phyloP scores from a whole-genome alignment of 2,797 vertebrate genomes.

The Synanceia verrucosa region DNA sequence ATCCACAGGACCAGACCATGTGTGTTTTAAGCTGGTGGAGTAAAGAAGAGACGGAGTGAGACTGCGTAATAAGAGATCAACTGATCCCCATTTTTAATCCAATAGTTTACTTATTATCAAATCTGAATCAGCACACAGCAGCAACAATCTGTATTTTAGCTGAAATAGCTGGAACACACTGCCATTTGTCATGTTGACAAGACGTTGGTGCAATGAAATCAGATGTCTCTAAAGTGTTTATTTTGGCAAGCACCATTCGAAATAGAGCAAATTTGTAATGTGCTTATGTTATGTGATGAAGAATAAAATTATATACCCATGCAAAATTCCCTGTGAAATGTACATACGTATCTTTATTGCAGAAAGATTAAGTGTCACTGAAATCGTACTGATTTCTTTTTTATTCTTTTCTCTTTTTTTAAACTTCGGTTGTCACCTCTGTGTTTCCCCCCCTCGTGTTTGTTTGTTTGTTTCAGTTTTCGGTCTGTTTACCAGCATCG shows the following conservation, averaged over 20 bases:
- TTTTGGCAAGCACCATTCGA: constrained; percentile 87
- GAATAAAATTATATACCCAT: constrained; percentile 87
- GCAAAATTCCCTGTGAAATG: constrained; percentile 92
- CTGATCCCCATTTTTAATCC: constrained; percentile 75
- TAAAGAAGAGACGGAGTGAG: constrained; percentile 61
- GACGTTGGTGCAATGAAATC: constrained; percentile 72
- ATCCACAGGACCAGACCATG: not conserved
- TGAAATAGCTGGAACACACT: constrained; percentile 69
- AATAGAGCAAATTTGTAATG: constrained; percentile 83
- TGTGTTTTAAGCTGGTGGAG: not conserved
- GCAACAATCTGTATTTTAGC: constrained; percentile 68
- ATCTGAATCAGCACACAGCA: constrained; percentile 75
- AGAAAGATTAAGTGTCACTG: constrained; percentile 85
- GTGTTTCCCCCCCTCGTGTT: constrained; percentile 27
- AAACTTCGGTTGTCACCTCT: constrained; percentile 30
- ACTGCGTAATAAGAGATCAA: constrained; percentile 68
- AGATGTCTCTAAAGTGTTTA: constrained; percentile 81
- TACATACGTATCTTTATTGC: constrained; percentile 92
- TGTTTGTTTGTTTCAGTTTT: constrained; percentile 66
- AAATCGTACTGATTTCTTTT: constrained; percentile 73
- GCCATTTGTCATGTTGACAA: constrained; percentile 65
- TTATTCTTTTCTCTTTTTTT: constrained; percentile 28
- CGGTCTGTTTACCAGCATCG: constrained; percentile 68
- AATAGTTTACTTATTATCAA: constrained; percentile 77
- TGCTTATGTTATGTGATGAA: constrained; percentile 82